Percentiles rank a stretch among this genome's conserved stretches.
These are phyloP conservation scores for Apotomis capreana DNA, from an alignment of 2,888 invertebrate genomes.

Conservation along the genomic window DNA sequence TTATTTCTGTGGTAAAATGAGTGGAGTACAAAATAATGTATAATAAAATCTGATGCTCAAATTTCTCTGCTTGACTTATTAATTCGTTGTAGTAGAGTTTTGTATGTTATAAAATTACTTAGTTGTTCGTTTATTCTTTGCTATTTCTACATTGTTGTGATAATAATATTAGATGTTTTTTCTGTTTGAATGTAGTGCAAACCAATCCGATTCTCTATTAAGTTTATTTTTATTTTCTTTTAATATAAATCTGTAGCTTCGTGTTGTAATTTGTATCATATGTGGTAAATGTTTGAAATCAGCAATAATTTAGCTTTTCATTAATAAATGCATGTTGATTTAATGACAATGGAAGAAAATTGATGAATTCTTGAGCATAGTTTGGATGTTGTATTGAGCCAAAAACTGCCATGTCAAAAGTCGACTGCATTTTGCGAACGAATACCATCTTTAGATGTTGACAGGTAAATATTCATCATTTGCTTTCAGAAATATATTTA, in stretches of 20 bases:
- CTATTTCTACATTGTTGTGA: constrained; percentile 60
- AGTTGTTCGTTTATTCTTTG: constrained; percentile 66
- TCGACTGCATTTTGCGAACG: constrained; percentile 47
- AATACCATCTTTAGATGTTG: constrained; percentile 47
- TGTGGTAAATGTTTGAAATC: constrained; percentile 53
- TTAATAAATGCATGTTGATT: constrained; percentile 61
- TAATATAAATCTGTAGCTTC: constrained; percentile 55
- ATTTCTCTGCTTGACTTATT: constrained; percentile 69
- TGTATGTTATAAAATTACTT: constrained; percentile 56
- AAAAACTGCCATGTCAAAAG: constrained; percentile 47
- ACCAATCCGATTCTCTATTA: constrained; percentile 50
- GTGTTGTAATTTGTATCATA: constrained; percentile 53
- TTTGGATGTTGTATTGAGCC: constrained; percentile 4
- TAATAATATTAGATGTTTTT: constrained; percentile 61
- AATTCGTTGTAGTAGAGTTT: constrained; percentile 63
- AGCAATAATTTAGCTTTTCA: constrained; percentile 58
- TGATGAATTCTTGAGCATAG: constrained; percentile 37
- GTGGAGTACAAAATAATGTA: constrained; percentile 57
- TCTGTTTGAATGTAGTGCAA: constrained; percentile 63
- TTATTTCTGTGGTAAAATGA: constrained; percentile 67
- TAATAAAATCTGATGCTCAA: constrained; percentile 77
- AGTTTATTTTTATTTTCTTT: constrained; percentile 54
- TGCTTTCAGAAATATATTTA: constrained; percentile 40
- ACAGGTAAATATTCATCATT: constrained; percentile 48
- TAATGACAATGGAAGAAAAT: constrained; percentile 49